These are phyloP conservation scores for Aquatica leii DNA, from an alignment of 2,888 invertebrate genomes.

Conservation along the genomic window DNA sequence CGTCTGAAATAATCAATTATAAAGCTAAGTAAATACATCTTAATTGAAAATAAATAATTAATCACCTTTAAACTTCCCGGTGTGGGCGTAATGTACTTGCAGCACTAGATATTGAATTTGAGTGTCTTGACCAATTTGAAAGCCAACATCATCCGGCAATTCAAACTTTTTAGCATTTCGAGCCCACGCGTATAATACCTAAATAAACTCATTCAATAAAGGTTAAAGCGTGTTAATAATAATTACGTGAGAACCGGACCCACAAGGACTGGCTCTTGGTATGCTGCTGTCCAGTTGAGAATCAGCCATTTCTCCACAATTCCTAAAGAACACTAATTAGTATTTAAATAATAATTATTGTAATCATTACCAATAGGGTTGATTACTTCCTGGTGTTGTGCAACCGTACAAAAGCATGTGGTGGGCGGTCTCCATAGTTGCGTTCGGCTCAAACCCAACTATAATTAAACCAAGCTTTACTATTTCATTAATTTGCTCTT, in stretches of 20 bases:
- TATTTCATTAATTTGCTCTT: no score
- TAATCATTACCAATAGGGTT: constrained; percentile 74
- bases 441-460: constrained; percentile 93
- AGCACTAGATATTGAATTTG: constrained; percentile 88
- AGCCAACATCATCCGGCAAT: constrained; percentile 89
- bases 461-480: constrained; percentile 57
- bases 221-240: no score
- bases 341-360: constrained; percentile 3
- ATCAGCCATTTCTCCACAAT: constrained; percentile 92
- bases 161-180: constrained; percentile 84
- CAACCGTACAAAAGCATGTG: constrained; percentile 95
- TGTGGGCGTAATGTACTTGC: constrained; percentile 71
- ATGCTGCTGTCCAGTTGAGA: constrained; percentile 58
- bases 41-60: not conserved
- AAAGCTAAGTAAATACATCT: constrained; percentile 33
- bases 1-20: no score
- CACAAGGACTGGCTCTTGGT: constrained; percentile 77
- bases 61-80: constrained; percentile 41
- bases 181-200: constrained; percentile 96
- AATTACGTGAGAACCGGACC: constrained; percentile 72
- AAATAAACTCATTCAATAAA: constrained; percentile 44
- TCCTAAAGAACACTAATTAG: constrained; percentile 65
- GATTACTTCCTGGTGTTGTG: constrained; percentile 75
- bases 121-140: constrained; percentile 86
- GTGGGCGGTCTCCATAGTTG: constrained; percentile 89